A percentile compares a stretch with the other conserved stretches of the same genome.
Conservation (phyloP, 2,113 vertebrate species). For the Gymnocephalus cernua region DNA sequence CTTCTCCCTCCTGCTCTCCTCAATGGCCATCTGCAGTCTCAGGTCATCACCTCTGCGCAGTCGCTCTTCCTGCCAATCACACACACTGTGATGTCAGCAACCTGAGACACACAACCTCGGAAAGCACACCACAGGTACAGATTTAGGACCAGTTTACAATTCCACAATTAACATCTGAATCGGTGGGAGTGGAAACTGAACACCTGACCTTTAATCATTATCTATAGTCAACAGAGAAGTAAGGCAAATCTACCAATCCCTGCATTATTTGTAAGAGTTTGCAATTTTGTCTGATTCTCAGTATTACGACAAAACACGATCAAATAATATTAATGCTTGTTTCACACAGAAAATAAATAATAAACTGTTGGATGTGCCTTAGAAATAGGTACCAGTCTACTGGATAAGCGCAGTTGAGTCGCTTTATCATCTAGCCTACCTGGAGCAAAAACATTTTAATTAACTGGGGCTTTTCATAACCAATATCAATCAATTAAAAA, state of each 20-base stretch:
- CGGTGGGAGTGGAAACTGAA: neutral
- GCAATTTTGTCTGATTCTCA: neutral
- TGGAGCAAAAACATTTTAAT: neutral
- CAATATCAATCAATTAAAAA: neutral
- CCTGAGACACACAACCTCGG: conserved; percentile 35
- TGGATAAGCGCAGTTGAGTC: neutral
- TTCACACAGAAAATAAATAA: neutral
- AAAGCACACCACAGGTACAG: conserved; percentile 25
- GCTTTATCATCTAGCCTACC: neutral
- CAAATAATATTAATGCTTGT: neutral
- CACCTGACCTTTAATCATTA: conserved; percentile 9
- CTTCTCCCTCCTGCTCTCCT: conserved; percentile 92
- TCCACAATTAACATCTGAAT: neutral
- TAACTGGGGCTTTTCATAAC: neutral
- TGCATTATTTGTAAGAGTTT: neutral
- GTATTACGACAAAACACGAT: neutral
- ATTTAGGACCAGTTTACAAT: conserved; percentile 35
- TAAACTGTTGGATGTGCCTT: neutral
- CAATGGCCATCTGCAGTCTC: conserved; percentile 94
- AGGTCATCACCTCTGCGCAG: conserved; percentile 92
- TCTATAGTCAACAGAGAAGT: neutral
- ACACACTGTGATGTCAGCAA: conserved; percentile 54
- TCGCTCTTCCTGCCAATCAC: conserved; percentile 89
- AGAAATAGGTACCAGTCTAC: neutral
- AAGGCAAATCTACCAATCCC: neutral